Conservation (phyloP, 37 sponge, comb jelly and placozoan genomes). For the Hormiphora californensis region DNA sequence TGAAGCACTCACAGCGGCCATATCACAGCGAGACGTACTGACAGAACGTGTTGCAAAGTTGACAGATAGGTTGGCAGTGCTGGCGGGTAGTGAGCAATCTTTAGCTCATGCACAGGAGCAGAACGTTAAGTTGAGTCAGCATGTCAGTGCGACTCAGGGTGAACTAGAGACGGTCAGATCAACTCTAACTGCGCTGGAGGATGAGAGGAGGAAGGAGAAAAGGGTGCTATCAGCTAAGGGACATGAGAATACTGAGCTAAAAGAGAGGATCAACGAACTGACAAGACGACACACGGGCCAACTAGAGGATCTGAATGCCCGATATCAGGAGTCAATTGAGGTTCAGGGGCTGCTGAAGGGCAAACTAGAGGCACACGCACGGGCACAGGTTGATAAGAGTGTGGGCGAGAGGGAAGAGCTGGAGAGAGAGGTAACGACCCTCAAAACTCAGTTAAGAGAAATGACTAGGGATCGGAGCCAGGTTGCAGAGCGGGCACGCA, state of each 20-base stretch:
- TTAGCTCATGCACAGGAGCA: neutral
- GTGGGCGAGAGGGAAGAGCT: neutral
- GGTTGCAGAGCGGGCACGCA: neutral
- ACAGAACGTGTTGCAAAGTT: neutral
- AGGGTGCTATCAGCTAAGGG: neutral
- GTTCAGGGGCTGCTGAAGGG: neutral
- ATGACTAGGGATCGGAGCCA: neutral
- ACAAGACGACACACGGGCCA: conserved; percentile 7
- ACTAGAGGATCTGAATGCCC: neutral
- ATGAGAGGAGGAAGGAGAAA: neutral
- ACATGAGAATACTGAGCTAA: conserved; percentile 14
- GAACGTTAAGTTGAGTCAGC: neutral
- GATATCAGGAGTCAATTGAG: neutral
- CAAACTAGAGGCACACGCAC: neutral
- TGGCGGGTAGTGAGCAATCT: neutral
- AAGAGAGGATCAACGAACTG: neutral
- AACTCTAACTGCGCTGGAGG: neutral
- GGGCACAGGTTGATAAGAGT: neutral
- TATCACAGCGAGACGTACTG: neutral
- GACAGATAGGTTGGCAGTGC: neutral
- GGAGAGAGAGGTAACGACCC: neutral
- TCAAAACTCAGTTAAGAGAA: neutral
- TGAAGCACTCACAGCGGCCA: neutral
- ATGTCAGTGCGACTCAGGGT: neutral
- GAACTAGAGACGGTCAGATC: neutral